Conservation (phyloP, 1,140 invertebrate species). For the Drosophila ambigua region DNA sequence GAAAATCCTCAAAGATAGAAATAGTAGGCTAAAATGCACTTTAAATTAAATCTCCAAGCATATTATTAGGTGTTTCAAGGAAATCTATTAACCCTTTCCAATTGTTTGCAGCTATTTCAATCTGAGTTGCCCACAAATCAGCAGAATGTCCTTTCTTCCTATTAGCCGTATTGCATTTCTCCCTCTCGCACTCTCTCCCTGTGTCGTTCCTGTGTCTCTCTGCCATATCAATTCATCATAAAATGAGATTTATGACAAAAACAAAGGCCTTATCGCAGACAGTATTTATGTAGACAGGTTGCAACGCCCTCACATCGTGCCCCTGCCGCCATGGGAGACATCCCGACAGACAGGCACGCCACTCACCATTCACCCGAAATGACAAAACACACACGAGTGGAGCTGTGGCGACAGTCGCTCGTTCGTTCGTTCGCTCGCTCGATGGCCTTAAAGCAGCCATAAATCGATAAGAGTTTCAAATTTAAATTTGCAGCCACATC, state of each 20-base stretch:
- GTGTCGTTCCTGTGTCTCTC: not conserved
- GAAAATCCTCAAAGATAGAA: too few species aligned
- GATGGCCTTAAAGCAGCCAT: constrained; percentile 51
- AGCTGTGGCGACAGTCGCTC: constrained; percentile 6
- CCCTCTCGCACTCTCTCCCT: constrained; percentile 28
- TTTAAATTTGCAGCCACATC: constrained; percentile 39
- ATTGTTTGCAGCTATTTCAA: constrained; percentile 40
- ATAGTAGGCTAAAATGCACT: too few species aligned
- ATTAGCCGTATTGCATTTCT: constrained; percentile 39
- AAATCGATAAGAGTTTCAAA: constrained; percentile 64
- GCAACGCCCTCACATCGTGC: constrained; percentile 29
- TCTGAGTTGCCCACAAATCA: constrained; percentile 54
- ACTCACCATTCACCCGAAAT: constrained; percentile 47
- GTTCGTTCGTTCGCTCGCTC: not conserved
- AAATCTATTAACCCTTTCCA: constrained; percentile 36
- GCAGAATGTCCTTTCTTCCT: not conserved
- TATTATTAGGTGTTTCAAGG: constrained; percentile 24
- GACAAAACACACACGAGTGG: constrained; percentile 43
- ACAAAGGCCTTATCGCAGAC: constrained; percentile 83
- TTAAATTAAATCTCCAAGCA: too few species aligned
- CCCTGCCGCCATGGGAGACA: constrained; percentile 8
- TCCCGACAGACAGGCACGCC: constrained; percentile 66
- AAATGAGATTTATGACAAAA: constrained; percentile 84
- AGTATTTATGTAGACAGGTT: constrained; percentile 83
- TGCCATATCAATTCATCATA: constrained; percentile 82